phyloP scores from a whole-genome alignment of 1,140 invertebrate species.

The Ips typographus region DNA sequence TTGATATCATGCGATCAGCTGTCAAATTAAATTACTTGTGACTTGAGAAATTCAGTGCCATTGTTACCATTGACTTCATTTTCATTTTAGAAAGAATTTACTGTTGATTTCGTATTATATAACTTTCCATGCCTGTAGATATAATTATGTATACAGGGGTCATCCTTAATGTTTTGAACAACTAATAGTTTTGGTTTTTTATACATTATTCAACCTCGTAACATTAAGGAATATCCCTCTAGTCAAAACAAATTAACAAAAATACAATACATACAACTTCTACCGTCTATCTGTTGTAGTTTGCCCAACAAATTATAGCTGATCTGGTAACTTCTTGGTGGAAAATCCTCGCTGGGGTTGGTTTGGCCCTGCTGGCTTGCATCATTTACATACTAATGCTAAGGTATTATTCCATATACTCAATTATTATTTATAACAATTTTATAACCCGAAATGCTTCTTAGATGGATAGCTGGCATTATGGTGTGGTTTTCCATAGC shows the following conservation, averaged over 20 bases:
- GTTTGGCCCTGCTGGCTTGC: slow-evolving; percentile 68
- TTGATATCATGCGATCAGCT: too few species aligned
- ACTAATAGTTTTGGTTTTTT: too few species aligned
- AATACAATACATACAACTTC: not conserved
- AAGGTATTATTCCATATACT: slow-evolving; percentile 50
- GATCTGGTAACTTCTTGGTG: slow-evolving; percentile 72
- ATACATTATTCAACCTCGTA: too few species aligned
- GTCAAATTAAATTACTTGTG: too few species aligned
- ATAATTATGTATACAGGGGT: too few species aligned
- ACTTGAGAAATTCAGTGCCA: too few species aligned
- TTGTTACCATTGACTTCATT: too few species aligned
- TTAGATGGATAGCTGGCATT: slow-evolving; percentile 73
- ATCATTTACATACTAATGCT: slow-evolving; percentile 88
- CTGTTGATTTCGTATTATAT: too few species aligned
- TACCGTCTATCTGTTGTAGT: slow-evolving; percentile 41
- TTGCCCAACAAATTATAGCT: slow-evolving; percentile 70
- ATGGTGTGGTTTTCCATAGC: slow-evolving; percentile 87
- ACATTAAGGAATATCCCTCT: too few species aligned
- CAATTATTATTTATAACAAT: not conserved
- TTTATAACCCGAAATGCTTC: not conserved
- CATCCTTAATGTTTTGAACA: too few species aligned
- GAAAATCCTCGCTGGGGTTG: slow-evolving; percentile 67
- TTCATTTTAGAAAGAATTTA: too few species aligned
- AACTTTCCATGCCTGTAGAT: too few species aligned
- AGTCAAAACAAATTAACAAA: not conserved